Evolutionary conservation across 1,140 invertebrate species (phyloP), one percentile per base, ranked within the genome.

Genomic region (Euwallacea similis): DNA sequence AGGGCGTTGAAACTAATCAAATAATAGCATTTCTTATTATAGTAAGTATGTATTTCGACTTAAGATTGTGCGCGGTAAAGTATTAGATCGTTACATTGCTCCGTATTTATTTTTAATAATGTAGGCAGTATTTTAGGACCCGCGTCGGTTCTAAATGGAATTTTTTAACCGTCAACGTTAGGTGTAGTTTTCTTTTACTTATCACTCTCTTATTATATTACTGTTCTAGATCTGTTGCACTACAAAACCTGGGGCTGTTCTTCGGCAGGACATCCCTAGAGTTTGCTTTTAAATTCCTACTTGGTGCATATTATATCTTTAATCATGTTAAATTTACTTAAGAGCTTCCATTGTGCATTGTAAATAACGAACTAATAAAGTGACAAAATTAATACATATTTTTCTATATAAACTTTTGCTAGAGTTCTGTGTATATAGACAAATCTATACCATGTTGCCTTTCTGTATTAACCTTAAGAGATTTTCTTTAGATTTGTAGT

Each of bases 361-460:
- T 58, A 58, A 16, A 58, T 58, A 58, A 9, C 9, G 10, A n/a
- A 16, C 47, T 11, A 58, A 64, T 61, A 63, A 46, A 53, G 47
- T 73, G 47, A 33, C 21, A 8, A 54, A 65, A 54, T 55, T 69
- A 42, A n/a, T 56, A 58, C 47, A 65, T 54, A 70, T 46, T 73
- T 71, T 73, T 70, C 69, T 74, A 65, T 16, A 47, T 66, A 66
- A 43, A 42, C 42, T 65, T 74, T 72, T 61, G 41, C 53, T 68
- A 61, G 46, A 7, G 16, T 56, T 21, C 16, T 56, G n/a, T 71
- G 68, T 75, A 66, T 61, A 72, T 74, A 74, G 61, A 66, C 9
- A 71, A 47, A 55, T 73, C 58, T 71, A 66, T 73, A 70, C 74
- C 74, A 69, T 53, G 74, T 75, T 73, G 72, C 73, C 74, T 75